phyloP scores from a whole-genome alignment of 2,113 vertebrate species.

The Microcebus murinus region DNA sequence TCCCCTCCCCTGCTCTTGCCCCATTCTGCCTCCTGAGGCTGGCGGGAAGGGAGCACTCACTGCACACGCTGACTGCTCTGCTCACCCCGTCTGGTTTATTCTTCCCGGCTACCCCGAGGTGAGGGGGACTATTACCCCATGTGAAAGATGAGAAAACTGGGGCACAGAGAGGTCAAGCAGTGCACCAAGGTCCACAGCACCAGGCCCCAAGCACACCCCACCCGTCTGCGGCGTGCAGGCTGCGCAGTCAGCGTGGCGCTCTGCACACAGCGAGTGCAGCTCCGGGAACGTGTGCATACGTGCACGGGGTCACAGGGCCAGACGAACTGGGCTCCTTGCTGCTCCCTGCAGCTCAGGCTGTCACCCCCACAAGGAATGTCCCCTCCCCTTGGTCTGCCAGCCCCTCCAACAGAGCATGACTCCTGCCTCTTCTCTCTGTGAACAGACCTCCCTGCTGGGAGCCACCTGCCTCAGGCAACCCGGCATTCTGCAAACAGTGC shows the following conservation, averaged over 20 bases:
- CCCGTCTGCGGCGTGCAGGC: fast-evolving
- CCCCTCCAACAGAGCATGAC: not conserved
- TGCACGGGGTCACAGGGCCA: not conserved
- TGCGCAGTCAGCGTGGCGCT: fast-evolving
- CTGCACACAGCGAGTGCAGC: fast-evolving
- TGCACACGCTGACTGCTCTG: not conserved
- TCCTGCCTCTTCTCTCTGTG: not conserved
- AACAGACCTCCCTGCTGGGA: not conserved
- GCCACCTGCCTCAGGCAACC: not conserved
- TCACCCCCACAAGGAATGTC: not conserved
- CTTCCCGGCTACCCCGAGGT: not conserved
- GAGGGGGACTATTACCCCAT: not conserved
- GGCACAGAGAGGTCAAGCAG: not conserved
- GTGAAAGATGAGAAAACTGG: not conserved
- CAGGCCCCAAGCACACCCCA: not conserved
- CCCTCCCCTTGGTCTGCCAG: too few relatives aligned
- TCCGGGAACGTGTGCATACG: not conserved
- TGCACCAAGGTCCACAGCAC: not conserved
- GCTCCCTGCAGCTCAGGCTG: not conserved
- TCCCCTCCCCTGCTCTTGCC: not conserved
- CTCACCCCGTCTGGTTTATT: not conserved
- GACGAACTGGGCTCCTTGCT: not conserved
- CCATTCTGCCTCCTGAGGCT: not conserved
- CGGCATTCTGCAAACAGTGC: not conserved
- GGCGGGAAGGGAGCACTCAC: not conserved